Evolutionary conservation across 2,113 vertebrate genomes (phyloP).

Genomic region (Cyprinodon tularosa): DNA sequence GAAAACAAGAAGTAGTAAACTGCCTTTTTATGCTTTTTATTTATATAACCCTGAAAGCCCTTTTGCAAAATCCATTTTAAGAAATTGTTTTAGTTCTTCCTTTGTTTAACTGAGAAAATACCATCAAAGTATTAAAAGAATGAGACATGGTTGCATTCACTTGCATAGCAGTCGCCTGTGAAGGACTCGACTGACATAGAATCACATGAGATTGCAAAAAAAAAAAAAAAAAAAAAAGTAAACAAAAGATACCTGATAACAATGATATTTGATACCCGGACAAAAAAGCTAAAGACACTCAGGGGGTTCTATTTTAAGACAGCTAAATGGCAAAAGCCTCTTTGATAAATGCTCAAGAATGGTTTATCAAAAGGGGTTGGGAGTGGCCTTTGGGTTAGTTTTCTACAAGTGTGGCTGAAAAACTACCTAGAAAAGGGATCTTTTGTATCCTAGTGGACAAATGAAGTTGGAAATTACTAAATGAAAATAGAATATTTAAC

Average conservation of each 20-base stretch:
- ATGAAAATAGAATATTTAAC: no score
- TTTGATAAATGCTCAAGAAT: background rate
- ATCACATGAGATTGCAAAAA: background rate
- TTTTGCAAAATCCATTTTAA: constrained; percentile 12
- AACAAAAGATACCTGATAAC: background rate
- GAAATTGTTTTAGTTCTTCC: background rate
- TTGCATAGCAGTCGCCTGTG: constrained; percentile 19
- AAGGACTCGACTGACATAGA: constrained; percentile 17
- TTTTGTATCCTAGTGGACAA: background rate
- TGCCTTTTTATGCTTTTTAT: constrained; percentile 47
- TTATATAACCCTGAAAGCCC: constrained; percentile 38
- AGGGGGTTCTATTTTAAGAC: background rate
- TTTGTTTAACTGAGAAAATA: background rate
- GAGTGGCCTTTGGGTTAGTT: constrained; percentile 30
- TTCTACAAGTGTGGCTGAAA: constrained; percentile 57
- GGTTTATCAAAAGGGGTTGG: constrained; percentile 20
- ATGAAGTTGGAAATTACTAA: background rate
- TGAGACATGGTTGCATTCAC: background rate
- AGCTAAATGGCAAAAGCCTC: background rate
- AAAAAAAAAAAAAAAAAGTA: background rate
- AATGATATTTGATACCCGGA: background rate
- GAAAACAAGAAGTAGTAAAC: constrained; percentile 35
- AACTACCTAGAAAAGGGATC: constrained; percentile 8
- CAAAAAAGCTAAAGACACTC: background rate
- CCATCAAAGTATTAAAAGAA: background rate